Base-by-base conservation (phyloP, 2,113 vertebrate species). In the Megaptera novaeangliae region DNA sequence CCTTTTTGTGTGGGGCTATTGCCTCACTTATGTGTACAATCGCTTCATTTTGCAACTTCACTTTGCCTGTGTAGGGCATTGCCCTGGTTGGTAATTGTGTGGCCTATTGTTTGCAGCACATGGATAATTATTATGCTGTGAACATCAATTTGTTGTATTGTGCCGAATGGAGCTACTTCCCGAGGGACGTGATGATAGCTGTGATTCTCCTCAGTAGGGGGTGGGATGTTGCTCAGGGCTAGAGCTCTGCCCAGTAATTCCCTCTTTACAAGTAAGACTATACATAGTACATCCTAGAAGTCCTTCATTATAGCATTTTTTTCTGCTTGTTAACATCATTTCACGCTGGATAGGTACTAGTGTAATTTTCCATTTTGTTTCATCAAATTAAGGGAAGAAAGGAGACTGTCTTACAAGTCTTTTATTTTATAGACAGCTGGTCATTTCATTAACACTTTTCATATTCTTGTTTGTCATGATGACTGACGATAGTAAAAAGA, bases 361-460 rank as follows among this genome's bases (percentile, higher is more conserved):
- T 95, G 91, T 96, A 98, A 98, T 99, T 99, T 98, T 98, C 98
- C 95, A 98, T 98, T 98, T 99, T 99, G 96, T 98, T 98, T 98
- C 97, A 98, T 97, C 97, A 97, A 98, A 98, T 98, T 98, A 98
- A 98, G 91, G 66, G 59, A 98, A 98, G 98, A 98, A 98, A 99
- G 87, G 98, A 98, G 97, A 97, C 92, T 97, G 94, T 98, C 98
- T 98, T 98, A 66, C 3, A 15, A 98, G 96, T 97, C 97, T 98
- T 98, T 99, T 92, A 96, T 98, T 98, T 98, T 98, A 98, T 98
- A 98, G 98, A 98, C 98, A 98, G 97, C 97, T 98, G 97, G 98
- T 98, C 98, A 98, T 99, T 99, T 98, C 98, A 98, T 98, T 98
- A 99, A 98, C 98, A 98, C 84, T 98, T 98, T 98, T 98, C 97